Conservation (phyloP, 2,113 vertebrate genomes). For the Poeciliopsis occidentalis region DNA sequence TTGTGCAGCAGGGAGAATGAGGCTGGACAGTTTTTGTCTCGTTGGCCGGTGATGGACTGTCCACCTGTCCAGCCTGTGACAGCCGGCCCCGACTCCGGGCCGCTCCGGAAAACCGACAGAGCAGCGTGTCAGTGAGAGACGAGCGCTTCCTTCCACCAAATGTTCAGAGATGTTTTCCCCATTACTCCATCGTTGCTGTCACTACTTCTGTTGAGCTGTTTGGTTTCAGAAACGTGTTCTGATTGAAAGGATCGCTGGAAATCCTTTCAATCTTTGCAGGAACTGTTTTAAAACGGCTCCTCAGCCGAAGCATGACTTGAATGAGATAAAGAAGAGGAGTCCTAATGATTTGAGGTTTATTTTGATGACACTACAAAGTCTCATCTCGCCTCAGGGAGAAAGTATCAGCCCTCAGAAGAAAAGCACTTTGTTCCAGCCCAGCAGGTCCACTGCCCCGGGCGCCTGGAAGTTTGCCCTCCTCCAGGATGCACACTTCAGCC, state of each 20-base stretch:
- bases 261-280: not conserved
- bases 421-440: conserved; percentile 3
- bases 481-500: not conserved
- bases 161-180: not conserved
- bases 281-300: conserved; percentile 3
- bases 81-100: not conserved
- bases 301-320: conserved; percentile 1
- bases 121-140: not conserved
- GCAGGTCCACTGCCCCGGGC: conserved; percentile 30
- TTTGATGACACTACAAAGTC: conserved; percentile 21
- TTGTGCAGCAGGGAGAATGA: not conserved
- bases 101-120: not conserved
- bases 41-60: not conserved
- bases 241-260: too few relatives aligned
- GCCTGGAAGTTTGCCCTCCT: not conserved
- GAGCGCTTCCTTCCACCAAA: not conserved
- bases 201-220: not conserved
- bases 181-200: not conserved
- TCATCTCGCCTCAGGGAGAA: conserved; percentile 14
- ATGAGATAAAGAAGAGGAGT: not conserved
- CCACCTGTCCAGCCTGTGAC: not conserved
- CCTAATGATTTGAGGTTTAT: conserved; percentile 27
- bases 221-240: not conserved
- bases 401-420: conserved; percentile 17
- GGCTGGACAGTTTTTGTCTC: not conserved